A percentile compares a stretch with the other conserved stretches of the same genome.
These are phyloP conservation scores for Plutomurus gul DNA, from an alignment of 1,140 invertebrate genomes.

Conservation along the genomic window DNA sequence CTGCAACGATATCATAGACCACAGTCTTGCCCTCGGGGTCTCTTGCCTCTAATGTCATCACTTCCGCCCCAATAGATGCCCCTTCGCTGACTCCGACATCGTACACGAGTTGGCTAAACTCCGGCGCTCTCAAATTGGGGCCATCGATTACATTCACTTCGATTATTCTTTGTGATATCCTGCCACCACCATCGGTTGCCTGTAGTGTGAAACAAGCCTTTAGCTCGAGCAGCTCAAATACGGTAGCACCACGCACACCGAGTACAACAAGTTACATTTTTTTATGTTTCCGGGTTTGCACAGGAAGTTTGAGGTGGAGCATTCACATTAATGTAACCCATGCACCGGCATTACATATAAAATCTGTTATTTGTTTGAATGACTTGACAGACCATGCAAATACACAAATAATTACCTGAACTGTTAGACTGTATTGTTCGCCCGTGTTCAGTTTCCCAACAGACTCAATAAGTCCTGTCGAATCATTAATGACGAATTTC, in stretches of 20 bases:
- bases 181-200: constrained; percentile 61
- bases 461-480: constrained; percentile 70
- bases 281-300: constrained; percentile 19
- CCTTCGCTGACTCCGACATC: constrained; percentile 86
- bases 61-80: constrained; percentile 80
- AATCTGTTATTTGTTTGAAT: no score
- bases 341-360: no score
- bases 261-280: background rate
- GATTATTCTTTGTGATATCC: constrained; percentile 73
- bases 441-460: constrained; percentile 76
- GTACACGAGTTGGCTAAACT: constrained; percentile 77
- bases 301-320: constrained; percentile 11
- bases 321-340: no score
- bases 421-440: constrained; percentile 84
- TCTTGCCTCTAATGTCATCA: constrained; percentile 72
- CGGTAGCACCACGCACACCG: background rate
- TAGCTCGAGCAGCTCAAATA: background rate
- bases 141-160: constrained; percentile 79
- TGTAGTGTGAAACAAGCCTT: constrained; percentile 32
- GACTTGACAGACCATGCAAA: background rate
- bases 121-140: constrained; percentile 81
- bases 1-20: constrained; percentile 79
- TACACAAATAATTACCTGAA: constrained; percentile 66
- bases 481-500: constrained; percentile 82
- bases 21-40: constrained; percentile 88